These are phyloP conservation scores for Sisor rabdophorus DNA, from an alignment of 2,113 vertebrate species.

Conservation along the genomic window DNA sequence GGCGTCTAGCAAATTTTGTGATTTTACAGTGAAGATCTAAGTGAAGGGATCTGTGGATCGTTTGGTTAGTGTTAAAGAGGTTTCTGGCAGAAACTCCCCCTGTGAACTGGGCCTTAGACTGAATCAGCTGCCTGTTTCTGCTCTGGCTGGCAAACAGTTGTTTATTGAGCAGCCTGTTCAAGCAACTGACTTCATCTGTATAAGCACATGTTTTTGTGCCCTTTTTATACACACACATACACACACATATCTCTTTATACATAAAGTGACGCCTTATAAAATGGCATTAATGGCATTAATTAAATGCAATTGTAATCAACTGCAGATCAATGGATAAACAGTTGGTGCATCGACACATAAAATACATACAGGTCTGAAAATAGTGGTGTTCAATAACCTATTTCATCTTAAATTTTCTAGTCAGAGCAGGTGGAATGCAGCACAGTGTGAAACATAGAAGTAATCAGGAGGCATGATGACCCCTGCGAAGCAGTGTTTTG, in stretches of 20 bases:
- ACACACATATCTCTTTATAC: neutral
- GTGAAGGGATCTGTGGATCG: neutral
- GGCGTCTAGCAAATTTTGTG: no score
- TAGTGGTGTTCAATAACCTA: slow-evolving; percentile 1
- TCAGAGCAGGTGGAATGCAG: slow-evolving; percentile 16
- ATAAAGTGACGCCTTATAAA: neutral
- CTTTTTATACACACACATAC: neutral
- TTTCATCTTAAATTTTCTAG: neutral
- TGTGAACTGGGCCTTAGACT: neutral
- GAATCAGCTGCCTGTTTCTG: slow-evolving; percentile 33
- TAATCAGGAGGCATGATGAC: slow-evolving; percentile 11
- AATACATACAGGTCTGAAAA: neutral
- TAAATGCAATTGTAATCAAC: no score
- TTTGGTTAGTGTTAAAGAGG: neutral
- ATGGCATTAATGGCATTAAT: no score
- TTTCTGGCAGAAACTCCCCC: neutral
- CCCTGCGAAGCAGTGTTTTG: slow-evolving; percentile 35
- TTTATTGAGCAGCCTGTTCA: slow-evolving; percentile 49
- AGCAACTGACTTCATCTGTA: slow-evolving; percentile 45
- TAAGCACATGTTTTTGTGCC: slow-evolving; percentile 40
- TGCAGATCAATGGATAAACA: slow-evolving; percentile 5
- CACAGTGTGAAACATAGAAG: slow-evolving; percentile 12
- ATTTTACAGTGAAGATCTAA: no score
- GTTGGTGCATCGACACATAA: slow-evolving; percentile 6
- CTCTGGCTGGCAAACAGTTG: slow-evolving; percentile 35